Evolutionary conservation across 1,140 invertebrate genomes (phyloP), one percentile per base, ranked within the genome.

Genomic region (Drosophila rhopaloa): DNA sequence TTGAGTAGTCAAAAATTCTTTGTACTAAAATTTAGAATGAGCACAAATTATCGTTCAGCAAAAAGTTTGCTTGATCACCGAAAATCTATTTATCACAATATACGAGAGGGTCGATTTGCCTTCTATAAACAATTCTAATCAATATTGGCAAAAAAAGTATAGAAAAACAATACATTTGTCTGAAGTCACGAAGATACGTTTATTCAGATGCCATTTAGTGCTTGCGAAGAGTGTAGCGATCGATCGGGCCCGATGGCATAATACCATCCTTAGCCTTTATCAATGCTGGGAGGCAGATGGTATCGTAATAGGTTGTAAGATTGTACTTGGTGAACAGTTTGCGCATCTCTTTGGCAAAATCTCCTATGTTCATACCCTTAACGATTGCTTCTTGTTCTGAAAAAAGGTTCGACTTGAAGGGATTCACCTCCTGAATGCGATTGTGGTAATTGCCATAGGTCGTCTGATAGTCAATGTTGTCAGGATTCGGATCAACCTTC

Each of bases 381-480:
- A 41, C 1, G 55, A 44, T 2, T 54, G 55, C 6, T 41, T 14
- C 27, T 58, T 29, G n/a, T 79, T 55, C 50, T 4, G 32, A 24
- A 46, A 43, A 5, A 24, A 48, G 9, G 40, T 29, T 19, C 5
- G 29, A 16, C 9, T 50, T 58, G 35, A 79, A 66, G 0, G 16
- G 27, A 4, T 70, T n/a, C 43, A 63, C 43, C 24, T 89, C 70
- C 14, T 84, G 41, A 3, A 89, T 51, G 5, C 84, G 80, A 54
- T 89, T 89, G 37, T 89, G 57, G 5, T 71, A 84, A 35, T 89
- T 89, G 9, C 77, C 80, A 60, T 89, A 89, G 7, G 84, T 89
- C 3, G 84, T 89, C 43, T n/a, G 74, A 43, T 75, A 75, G 44
- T 89, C 80, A 35, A 43, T 27, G 4, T 38, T 19, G 0, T 48